phyloP scores from a whole-genome alignment of 2,888 invertebrate species.

The Cryptosula pallasiana region DNA sequence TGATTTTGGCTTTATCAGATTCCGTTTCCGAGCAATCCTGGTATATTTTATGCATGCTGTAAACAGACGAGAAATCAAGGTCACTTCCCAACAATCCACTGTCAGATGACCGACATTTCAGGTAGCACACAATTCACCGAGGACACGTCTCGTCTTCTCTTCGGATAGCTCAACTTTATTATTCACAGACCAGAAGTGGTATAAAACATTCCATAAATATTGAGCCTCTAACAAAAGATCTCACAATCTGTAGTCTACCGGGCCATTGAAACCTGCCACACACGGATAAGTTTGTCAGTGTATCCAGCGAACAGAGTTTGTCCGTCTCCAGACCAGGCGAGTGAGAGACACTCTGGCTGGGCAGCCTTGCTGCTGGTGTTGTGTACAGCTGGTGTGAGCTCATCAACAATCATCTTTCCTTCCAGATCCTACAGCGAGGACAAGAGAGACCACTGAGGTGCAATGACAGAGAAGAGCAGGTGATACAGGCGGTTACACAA shows the following conservation, averaged over 20 bases:
- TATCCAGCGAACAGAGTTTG: slow-evolving; percentile 98
- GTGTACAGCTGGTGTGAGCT: slow-evolving; percentile 91
- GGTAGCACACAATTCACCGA: too few species aligned
- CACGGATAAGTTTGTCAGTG: slow-evolving; percentile 94
- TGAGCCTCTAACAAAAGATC: background rate
- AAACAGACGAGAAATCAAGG: too few species aligned
- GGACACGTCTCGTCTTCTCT: too few species aligned
- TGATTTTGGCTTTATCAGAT: too few species aligned
- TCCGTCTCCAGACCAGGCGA: slow-evolving; percentile 98
- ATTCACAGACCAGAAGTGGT: too few species aligned
- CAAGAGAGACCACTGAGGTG: background rate
- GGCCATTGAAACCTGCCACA: slow-evolving; percentile 79
- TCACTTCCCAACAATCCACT: too few species aligned
- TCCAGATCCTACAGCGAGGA: slow-evolving; percentile 76
- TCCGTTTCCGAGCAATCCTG: too few species aligned
- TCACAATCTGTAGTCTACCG: background rate
- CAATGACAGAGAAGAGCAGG: too few species aligned
- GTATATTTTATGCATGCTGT: too few species aligned
- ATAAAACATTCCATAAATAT: background rate
- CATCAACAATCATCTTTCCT: slow-evolving; percentile 98
- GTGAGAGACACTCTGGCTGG: slow-evolving; percentile 89
- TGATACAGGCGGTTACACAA: too few species aligned
- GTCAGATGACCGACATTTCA: too few species aligned
- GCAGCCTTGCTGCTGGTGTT: slow-evolving; percentile 69
- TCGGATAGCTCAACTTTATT: background rate